phyloP scores from a whole-genome alignment of 2,113 vertebrate genomes.

The Benitochromis conjunctus region DNA sequence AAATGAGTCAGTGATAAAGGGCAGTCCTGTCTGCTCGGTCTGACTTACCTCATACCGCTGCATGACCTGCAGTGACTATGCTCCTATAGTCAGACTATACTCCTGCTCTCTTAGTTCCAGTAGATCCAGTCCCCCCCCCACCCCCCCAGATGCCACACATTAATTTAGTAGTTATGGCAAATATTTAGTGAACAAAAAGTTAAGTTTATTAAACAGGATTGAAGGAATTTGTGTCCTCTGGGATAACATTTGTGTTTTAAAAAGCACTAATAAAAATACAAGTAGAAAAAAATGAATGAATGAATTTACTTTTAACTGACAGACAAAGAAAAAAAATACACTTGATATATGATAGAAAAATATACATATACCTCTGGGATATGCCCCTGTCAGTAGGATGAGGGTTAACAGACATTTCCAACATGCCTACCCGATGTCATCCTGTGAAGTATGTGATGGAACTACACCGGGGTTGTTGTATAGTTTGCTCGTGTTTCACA shows the following conservation, averaged over 20 bases:
- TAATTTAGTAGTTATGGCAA: no score
- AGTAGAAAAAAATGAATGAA: no score
- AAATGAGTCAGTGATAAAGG: not conserved
- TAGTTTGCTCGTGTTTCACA: conserved; percentile 11
- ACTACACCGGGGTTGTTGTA: not conserved
- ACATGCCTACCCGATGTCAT: not conserved
- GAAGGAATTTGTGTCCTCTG: no score
- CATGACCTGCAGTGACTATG: not conserved
- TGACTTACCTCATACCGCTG: no score
- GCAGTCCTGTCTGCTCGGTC: not conserved
- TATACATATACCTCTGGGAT: accelerated
- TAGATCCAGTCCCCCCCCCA: no score
- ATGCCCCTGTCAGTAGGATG: not conserved
- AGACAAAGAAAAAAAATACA: not conserved
- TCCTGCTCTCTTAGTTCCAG: no score
- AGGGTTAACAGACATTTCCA: not conserved
- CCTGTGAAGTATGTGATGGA: not conserved
- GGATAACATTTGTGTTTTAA: no score
- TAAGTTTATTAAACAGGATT: no score
- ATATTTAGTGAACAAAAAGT: no score
- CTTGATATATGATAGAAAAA: not conserved
- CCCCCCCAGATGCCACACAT: no score
- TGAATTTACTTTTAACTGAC: not conserved
- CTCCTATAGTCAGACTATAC: no score
- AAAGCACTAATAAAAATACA: no score